phyloP scores from a whole-genome alignment of 2,113 vertebrate species.

The Ceyx melanurus region DNA sequence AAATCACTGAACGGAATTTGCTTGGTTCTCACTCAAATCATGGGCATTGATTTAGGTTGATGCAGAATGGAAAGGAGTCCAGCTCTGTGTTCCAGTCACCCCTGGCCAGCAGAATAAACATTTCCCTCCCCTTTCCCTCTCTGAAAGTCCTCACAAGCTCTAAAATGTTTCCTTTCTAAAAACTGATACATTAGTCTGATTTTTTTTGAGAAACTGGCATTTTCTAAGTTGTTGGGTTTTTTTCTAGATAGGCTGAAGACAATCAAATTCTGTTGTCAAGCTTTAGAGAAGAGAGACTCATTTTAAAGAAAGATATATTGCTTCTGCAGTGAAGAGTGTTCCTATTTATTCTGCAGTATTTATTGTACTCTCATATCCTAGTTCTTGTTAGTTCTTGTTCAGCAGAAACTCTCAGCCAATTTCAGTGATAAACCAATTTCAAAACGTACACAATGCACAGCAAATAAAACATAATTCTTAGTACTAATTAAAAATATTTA shows the following conservation, averaged over 20 bases:
- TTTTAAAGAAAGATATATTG: conserved; percentile 30
- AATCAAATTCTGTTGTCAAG: conserved; percentile 1
- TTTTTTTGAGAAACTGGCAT: background rate
- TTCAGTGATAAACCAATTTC: conserved; percentile 14
- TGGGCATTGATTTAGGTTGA: background rate
- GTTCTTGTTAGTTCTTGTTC: conserved; percentile 34
- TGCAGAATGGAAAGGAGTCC: background rate
- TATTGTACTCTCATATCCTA: background rate
- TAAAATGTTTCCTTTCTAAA: background rate
- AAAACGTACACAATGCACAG: background rate
- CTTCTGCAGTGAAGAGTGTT: background rate
- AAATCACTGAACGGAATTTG: no score
- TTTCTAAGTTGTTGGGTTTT: background rate
- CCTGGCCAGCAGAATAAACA: background rate
- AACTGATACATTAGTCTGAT: background rate
- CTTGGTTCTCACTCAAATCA: no score
- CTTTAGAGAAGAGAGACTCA: background rate
- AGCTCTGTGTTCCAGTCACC: background rate
- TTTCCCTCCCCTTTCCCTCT: background rate
- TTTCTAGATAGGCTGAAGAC: background rate
- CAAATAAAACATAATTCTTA: background rate
- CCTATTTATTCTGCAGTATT: conserved; percentile 12
- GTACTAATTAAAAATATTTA: conserved; percentile 55
- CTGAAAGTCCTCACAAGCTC: background rate
- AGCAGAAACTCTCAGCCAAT: background rate